Conservation (phyloP, 2,113 vertebrate species). For the Perca flavescens region DNA sequence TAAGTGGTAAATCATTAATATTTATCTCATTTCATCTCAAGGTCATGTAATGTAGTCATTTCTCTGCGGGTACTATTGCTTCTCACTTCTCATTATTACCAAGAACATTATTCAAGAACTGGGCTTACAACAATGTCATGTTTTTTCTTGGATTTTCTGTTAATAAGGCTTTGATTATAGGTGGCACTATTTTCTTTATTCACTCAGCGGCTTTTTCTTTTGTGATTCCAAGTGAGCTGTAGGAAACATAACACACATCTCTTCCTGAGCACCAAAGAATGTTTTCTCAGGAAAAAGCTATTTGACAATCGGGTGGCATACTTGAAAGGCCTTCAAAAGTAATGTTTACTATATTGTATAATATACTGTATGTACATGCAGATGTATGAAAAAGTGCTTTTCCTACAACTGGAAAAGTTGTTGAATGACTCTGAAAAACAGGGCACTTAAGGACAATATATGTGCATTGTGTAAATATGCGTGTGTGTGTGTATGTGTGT, state of each 20-base stretch:
- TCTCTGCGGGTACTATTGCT: neutral
- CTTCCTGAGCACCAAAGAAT: slow-evolving; percentile 16
- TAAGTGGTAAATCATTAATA: neutral
- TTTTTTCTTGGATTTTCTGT: neutral
- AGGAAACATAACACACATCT: slow-evolving; percentile 25
- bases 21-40: neutral
- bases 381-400: neutral
- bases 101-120: neutral
- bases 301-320: slow-evolving; percentile 2
- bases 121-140: neutral
- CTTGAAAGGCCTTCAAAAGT: neutral
- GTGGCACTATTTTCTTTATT: neutral
- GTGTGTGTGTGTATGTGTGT: slow-evolving; percentile 17
- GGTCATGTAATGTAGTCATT: neutral
- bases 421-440: slow-evolving; percentile 24
- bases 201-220: neutral
- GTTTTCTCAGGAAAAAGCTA: slow-evolving; percentile 31
- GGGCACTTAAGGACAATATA: slow-evolving; percentile 30
- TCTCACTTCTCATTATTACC: neutral
- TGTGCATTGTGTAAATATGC: slow-evolving; percentile 28
- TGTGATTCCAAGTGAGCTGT: slow-evolving; percentile 6
- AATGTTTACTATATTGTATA: neutral
- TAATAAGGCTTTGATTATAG: neutral
- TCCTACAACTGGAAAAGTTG: neutral
- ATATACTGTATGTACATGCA: neutral